phyloP scores from a whole-genome alignment of 2,888 invertebrate species.

The Synanthedon andrenaeformis region DNA sequence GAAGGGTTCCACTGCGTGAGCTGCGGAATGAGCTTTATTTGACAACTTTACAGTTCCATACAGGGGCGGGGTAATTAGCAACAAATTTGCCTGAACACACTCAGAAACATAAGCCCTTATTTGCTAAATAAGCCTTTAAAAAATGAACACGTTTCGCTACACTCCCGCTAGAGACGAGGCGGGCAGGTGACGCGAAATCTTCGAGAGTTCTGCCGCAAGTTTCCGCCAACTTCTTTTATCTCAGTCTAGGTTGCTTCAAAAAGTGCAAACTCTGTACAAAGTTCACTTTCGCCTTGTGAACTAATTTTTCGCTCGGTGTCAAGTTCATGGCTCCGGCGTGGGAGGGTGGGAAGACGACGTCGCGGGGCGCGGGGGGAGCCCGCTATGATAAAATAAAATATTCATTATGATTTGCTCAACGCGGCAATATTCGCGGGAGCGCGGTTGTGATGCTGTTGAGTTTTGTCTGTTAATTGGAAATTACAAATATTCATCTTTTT shows the following conservation, averaged over 20 bases:
- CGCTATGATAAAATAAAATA: conserved; percentile 69
- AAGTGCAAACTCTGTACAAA: conserved; percentile 67
- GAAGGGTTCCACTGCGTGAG: conserved; percentile 16
- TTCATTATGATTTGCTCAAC: conserved; percentile 67
- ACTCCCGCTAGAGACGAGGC: neutral
- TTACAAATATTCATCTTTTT: neutral
- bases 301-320: conserved; percentile 70
- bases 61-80: conserved; percentile 33
- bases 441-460: conserved; percentile 6
- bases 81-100: conserved; percentile 15
- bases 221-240: conserved; percentile 55
- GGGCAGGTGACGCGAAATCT: neutral
- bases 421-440: conserved; percentile 52
- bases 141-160: no score
- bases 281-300: conserved; percentile 69
- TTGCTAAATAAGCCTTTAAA: no score
- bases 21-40: conserved; percentile 8
- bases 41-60: conserved; percentile 17
- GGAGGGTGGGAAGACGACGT: conserved; percentile 14
- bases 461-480: conserved; percentile 21
- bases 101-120: neutral
- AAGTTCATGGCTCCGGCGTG: conserved; percentile 57
- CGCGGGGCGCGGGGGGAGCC: conserved; percentile 18
- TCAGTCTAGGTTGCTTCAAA: conserved; percentile 59
- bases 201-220: conserved; percentile 2